A percentile compares a stretch with the other conserved stretches of the same genome.
These are phyloP conservation scores for Odocoileus hemionus DNA, from an alignment of 2,113 vertebrate species.

Conservation along the genomic window DNA sequence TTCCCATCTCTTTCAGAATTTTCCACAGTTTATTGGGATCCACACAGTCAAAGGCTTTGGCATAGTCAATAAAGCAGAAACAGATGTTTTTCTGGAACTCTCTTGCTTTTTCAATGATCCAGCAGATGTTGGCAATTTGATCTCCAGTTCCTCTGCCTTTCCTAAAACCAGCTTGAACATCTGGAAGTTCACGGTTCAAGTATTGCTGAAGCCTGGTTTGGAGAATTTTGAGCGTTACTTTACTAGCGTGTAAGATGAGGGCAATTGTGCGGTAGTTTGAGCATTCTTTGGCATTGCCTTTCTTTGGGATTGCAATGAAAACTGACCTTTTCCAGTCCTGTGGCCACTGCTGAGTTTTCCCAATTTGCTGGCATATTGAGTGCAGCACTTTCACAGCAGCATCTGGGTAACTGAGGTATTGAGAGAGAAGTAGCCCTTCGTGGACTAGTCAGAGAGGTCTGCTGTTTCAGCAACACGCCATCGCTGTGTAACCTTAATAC, in stretches of 20 bases:
- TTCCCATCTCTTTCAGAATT: neutral
- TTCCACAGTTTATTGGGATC: neutral
- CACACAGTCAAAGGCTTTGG: neutral
- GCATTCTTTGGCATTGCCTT: neutral
- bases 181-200: fast-evolving
- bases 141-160: neutral
- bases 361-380: too few species aligned
- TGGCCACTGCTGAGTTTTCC: neutral
- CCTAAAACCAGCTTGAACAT: neutral
- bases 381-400: neutral
- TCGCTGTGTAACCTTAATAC: neutral
- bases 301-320: neutral
- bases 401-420: neutral
- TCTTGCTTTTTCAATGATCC: neutral
- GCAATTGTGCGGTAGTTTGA: neutral
- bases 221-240: neutral
- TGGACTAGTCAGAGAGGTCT: neutral
- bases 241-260: neutral
- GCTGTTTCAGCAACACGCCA: neutral
- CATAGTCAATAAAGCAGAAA: neutral
- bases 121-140: neutral
- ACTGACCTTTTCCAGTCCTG: neutral
- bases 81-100: neutral
- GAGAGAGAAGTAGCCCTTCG: neutral
- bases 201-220: neutral